A percentile compares a stretch with the other conserved stretches of the same genome.
Conservation (phyloP, 2,888 invertebrate species). For the Exocentrus adspersus region DNA sequence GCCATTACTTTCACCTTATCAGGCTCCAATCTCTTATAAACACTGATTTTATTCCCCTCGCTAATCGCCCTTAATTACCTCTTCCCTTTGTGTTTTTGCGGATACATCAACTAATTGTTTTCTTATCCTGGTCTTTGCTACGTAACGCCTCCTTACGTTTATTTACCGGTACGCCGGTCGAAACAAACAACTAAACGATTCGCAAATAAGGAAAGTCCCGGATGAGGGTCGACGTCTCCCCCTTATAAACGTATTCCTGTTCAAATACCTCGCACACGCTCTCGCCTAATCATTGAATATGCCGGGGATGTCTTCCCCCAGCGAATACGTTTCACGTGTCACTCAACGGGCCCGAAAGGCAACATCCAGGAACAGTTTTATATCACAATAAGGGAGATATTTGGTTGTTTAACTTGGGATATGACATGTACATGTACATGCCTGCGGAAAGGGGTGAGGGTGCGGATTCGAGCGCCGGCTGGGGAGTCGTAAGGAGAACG, state of each 20-base stretch:
- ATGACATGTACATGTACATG: background rate
- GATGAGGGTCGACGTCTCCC: too few relatives aligned
- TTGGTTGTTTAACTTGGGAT: background rate
- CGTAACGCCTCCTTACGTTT: too few relatives aligned
- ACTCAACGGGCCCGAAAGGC: background rate
- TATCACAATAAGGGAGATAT: background rate
- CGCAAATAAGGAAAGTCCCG: too few relatives aligned
- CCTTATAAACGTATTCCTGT: too few relatives aligned
- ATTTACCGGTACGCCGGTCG: too few relatives aligned
- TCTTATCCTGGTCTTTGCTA: conserved; percentile 28
- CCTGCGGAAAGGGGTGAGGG: background rate
- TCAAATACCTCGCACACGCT: background rate
- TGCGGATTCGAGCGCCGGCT: too few relatives aligned
- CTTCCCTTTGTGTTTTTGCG: conserved; percentile 14
- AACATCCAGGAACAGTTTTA: background rate
- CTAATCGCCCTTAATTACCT: conserved; percentile 21
- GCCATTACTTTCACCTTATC: background rate
- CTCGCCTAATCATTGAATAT: background rate
- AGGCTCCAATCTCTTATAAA: background rate
- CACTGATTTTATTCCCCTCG: background rate
- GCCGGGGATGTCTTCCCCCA: background rate
- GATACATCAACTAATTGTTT: conserved; percentile 31
- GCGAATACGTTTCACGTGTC: background rate
- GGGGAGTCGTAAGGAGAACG: too few relatives aligned
- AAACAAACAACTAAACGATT: too few relatives aligned